A percentile compares a stretch with the other conserved stretches of the same genome.
phyloP scores from a whole-genome alignment of 2,888 invertebrate genomes.

The Pachydiplax longipennis region DNA sequence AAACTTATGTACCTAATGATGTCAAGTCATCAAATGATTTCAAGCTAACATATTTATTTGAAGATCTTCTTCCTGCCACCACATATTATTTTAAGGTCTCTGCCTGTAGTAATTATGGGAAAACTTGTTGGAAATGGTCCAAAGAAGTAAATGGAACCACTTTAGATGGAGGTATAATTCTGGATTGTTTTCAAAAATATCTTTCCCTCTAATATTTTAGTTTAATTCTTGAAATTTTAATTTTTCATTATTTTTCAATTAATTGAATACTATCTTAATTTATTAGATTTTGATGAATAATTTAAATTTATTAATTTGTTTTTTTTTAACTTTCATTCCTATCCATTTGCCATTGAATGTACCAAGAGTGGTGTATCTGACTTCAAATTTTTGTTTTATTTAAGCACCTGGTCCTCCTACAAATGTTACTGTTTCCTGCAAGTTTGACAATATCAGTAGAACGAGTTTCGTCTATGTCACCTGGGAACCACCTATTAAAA shows the following conservation, averaged over 20 bases:
- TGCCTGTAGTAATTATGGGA: constrained; percentile 81
- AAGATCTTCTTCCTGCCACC: constrained; percentile 77
- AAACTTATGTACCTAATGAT: constrained; percentile 67
- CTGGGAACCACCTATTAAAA: constrained; percentile 76
- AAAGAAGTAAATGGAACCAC: constrained; percentile 80
- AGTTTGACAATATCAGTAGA: constrained; percentile 67
- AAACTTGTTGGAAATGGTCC: constrained; percentile 80
- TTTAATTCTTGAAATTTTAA: too few species aligned
- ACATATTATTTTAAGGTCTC: constrained; percentile 78
- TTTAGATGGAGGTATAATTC: constrained; percentile 70
- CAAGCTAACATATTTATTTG: constrained; percentile 80
- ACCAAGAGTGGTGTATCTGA: background rate
- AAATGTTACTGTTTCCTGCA: constrained; percentile 72
- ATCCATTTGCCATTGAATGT: background rate
- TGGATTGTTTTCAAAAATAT: background rate
- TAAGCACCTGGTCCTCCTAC: constrained; percentile 74
- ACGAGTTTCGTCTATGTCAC: constrained; percentile 71
- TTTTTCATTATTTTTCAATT: background rate
- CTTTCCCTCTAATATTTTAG: too few species aligned
- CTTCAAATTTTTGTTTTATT: constrained; percentile 48
- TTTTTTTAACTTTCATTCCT: background rate
- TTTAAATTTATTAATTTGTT: background rate
- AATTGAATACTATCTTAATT: background rate
- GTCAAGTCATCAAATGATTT: constrained; percentile 62
- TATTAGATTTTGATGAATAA: background rate